Base-by-base conservation (phyloP, 2,113 vertebrate species). In the Mesembrinibis cayennensis region DNA sequence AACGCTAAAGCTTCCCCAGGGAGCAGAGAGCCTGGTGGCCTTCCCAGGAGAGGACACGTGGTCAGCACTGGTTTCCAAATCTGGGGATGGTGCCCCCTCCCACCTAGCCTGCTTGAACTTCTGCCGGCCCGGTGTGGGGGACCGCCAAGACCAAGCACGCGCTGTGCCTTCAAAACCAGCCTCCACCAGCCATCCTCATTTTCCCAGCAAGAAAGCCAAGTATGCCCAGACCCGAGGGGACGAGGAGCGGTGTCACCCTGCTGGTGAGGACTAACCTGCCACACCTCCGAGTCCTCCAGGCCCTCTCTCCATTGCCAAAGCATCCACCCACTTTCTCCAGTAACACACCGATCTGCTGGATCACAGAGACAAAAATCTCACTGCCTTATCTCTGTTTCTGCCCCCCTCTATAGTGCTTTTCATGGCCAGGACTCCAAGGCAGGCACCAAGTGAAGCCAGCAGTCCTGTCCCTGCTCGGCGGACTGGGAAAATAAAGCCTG, bases 211-310 rank as follows among this genome's bases (percentile, higher is more conserved):
- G 81, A 82, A 78, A 52, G 45, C 30, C 16, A 62, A 63, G 49
- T 20, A 29, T 36, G 40, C 23, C 58, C 59, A 56, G 42, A 29
- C 8, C 56, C 40, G n/a, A 79, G 21, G 19, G 40, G 22, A 36
- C 11, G 66, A 36, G 77, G 50, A 83, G 27, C 5, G 2, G 16
- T 2, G 14, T 65, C 27, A 47, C 38, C n/a, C 42, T 34, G 26
- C n/a, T 58, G 50, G 18, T 27, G 53, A 2, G 78, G 49, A 52
- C 52, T 19, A 18, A 55, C 26, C 36, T 36, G 29, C 0, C 0
- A 40, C 42, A 63, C 34, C 36, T 32, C 7, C 0, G 14, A 32
- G 40, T 13, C n/a, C 49, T 49, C 44, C 53, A 34, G 32, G 25
- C 32, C 34, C 20, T 49, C 53, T 23, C 69, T 38, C 63, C 38